Percentiles rank a stretch among this genome's conserved stretches.
Evolutionary conservation across 2,888 invertebrate species (phyloP).

Genomic region (Dinocampus coccinellae): DNA sequence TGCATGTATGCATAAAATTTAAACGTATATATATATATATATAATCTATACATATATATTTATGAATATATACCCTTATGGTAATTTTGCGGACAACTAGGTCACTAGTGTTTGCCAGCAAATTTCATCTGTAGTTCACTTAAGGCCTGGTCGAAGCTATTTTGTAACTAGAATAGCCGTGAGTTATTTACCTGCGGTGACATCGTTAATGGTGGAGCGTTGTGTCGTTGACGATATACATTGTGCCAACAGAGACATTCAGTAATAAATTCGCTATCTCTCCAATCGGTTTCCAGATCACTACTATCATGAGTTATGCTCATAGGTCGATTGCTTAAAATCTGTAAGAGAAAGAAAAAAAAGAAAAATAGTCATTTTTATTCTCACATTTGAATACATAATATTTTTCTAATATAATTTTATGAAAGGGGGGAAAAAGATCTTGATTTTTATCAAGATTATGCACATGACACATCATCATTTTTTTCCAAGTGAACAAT

Average conservation of each 20-base stretch:
- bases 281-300: conserved; percentile 81
- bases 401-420: no score
- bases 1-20: neutral
- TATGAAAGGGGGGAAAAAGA: no score
- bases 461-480: no score
- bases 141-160: no score
- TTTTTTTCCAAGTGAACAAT: no score
- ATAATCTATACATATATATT: neutral
- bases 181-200: conserved; percentile 77
- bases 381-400: no score
- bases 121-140: neutral
- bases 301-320: conserved; percentile 80
- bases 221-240: conserved; percentile 83
- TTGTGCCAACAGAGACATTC: conserved; percentile 88
- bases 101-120: neutral
- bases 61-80: neutral
- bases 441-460: no score
- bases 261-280: conserved; percentile 85
- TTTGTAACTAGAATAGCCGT: no score
- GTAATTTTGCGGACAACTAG: conserved; percentile 4
- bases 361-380: no score
- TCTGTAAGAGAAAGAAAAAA: conserved; percentile 71
- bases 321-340: conserved; percentile 77
- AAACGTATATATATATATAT: neutral
- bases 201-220: conserved; percentile 80